These are phyloP conservation scores for Anguilla anguilla DNA, from an alignment of 2,797 vertebrate genomes.

Conservation along the genomic window DNA sequence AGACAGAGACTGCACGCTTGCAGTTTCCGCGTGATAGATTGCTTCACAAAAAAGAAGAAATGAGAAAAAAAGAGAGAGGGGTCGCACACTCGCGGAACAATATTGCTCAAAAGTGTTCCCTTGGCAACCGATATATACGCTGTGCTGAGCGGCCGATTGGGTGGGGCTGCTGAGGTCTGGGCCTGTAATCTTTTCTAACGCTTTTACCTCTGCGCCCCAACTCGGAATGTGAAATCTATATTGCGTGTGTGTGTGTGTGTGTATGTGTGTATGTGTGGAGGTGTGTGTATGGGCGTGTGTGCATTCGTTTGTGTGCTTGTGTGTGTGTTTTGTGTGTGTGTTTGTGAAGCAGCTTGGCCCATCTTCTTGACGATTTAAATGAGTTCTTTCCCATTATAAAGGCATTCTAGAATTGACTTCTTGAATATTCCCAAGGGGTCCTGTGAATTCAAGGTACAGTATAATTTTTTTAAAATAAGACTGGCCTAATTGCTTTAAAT, in stretches of 20 bases:
- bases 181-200: neutral
- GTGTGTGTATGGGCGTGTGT: no score
- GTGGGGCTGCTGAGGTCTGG: neutral
- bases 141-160: neutral
- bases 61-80: neutral
- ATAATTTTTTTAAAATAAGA: no score
- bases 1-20: slow-evolving; percentile 14
- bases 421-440: no score
- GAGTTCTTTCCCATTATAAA: no score
- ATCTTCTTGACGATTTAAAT: no score
- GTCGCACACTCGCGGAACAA: neutral
- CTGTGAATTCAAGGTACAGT: no score
- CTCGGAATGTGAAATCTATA: neutral
- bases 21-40: slow-evolving; percentile 20
- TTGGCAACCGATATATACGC: neutral
- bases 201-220: neutral
- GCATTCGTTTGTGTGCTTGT: no score
- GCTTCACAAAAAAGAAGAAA: neutral
- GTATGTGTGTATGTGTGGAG: neutral
- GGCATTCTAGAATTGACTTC: no score
- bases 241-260: neutral
- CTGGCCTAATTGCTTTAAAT: no score
- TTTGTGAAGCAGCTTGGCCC: no score
- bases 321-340: no score
- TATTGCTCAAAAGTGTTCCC: neutral